A percentile compares a stretch with the other conserved stretches of the same genome.
Conservation (phyloP, 2,797 vertebrate genomes). For the Helostoma temminkii region DNA sequence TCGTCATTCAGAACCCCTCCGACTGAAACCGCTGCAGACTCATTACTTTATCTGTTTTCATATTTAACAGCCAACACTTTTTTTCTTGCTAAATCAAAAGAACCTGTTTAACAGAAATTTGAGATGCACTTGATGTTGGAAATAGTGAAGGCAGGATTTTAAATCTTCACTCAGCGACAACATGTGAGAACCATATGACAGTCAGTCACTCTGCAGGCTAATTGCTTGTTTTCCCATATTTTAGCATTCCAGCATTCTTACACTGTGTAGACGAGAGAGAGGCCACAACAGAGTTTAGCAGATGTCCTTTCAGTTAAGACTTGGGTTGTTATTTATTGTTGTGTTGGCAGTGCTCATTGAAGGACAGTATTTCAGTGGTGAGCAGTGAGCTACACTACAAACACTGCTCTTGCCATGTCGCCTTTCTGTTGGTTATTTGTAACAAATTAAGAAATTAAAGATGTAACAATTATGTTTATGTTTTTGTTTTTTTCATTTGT, state of each 20-base stretch:
- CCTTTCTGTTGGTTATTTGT: slow-evolving; percentile 30
- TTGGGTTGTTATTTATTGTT: slow-evolving; percentile 52
- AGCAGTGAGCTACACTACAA: slow-evolving; percentile 29
- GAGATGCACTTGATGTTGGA: slow-evolving; percentile 6
- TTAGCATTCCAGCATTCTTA: slow-evolving; percentile 64
- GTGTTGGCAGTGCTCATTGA: slow-evolving; percentile 16
- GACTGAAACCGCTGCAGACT: slow-evolving; percentile 80
- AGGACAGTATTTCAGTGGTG: slow-evolving; percentile 28
- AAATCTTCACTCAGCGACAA: not conserved
- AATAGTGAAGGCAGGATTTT: not conserved
- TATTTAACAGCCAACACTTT: slow-evolving; percentile 41
- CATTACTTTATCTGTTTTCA: slow-evolving; percentile 19
- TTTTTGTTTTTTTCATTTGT: not conserved
- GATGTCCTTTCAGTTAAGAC: not conserved
- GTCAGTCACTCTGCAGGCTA: not conserved
- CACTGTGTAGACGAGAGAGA: not conserved
- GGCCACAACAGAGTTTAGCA: not conserved
- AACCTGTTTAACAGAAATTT: slow-evolving; percentile 30
- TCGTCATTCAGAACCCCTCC: slow-evolving; percentile 96
- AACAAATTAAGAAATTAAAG: slow-evolving; percentile 28
- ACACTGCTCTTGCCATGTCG: not conserved
- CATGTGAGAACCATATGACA: not conserved
- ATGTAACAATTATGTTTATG: not conserved
- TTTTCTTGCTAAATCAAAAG: slow-evolving; percentile 24
- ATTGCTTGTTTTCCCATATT: not conserved